Percentiles rank a stretch among this genome's conserved stretches.
phyloP scores from a whole-genome alignment of 2,797 vertebrate species.

The Danionella dracula region DNA sequence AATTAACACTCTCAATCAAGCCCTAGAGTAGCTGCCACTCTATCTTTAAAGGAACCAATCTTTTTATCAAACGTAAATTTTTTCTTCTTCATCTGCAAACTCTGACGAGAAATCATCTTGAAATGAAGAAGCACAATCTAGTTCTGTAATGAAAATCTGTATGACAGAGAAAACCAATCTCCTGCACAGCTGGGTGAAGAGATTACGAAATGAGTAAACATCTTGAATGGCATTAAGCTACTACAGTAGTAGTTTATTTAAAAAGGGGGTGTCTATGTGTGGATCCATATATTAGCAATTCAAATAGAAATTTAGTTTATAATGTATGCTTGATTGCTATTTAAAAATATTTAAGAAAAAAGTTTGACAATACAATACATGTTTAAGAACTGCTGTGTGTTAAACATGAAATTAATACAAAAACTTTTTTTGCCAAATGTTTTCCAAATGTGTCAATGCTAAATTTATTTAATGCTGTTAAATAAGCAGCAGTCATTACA shows the following conservation, averaged over 20 bases:
- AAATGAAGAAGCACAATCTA: slow-evolving; percentile 23
- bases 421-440: no score
- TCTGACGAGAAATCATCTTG: slow-evolving; percentile 5
- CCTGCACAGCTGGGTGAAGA: neutral
- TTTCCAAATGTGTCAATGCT: no score
- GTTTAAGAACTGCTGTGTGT: no score
- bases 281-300: no score
- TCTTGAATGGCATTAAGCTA: neutral
- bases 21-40: slow-evolving; percentile 16
- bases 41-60: neutral
- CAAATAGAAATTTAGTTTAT: no score
- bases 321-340: no score
- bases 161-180: slow-evolving; percentile 10
- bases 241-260: slow-evolving; percentile 7
- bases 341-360: no score
- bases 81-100: neutral
- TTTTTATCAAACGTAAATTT: neutral
- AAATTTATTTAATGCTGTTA: no score
- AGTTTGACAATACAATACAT: no score
- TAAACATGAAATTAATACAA: no score
- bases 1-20: slow-evolving; percentile 39
- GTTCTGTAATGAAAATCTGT: slow-evolving; percentile 16
- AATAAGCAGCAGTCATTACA: no score
- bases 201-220: slow-evolving; percentile 10
- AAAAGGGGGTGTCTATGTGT: neutral